Evolutionary conservation across 2,797 vertebrate species (phyloP), one percentile per base, ranked within the genome.

Genomic region (Acanthornis magna): DNA sequence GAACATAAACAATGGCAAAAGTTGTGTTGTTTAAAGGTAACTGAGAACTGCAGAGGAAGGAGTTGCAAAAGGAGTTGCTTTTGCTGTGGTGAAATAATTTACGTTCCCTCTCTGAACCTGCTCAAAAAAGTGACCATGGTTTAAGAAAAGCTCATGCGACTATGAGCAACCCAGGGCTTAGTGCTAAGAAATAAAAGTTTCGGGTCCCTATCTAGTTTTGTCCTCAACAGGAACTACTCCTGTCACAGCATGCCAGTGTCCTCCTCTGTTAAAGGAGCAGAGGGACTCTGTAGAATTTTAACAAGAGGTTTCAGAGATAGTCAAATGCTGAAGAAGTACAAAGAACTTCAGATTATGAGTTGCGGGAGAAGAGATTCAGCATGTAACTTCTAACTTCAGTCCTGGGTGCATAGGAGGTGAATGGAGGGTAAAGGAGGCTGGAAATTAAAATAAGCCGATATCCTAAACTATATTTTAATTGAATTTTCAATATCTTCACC

Each of bases 401-500:
- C 34, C 51, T 91, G 78, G 51, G 60, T 51, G 67, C 36, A 40
- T 15, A 80, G 57, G 42, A 89, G 60, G 66, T 75, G 29, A 23
- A 54, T 63, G 53, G 80, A 80, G 68, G n/a, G 48, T 47, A 91
- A 76, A 74, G 68, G 53, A 87, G 88, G 18, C 51, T 93, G 66
- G 42, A 95, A 95, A 94, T 96, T 94, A 97, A 95, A 95, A 90
- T 83, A 94, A 93, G 43, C 38, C 77, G 86, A 94, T 97, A 94
- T 88, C 54, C 78, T 78, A 94, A 96, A 96, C 92, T 96, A 60
- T 89, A 88, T 89, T 94, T 90, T 97, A 97, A 97, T 96, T 91
- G 93, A 85, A 92, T 96, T 96, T 96, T 97, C 96, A 95, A 51
- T 96, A 96, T 94, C 79, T 87, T 96, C 72, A 79, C 93, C 84